Evolutionary conservation across 2,888 invertebrate species (phyloP).

Genomic region (Aradus depressus): DNA sequence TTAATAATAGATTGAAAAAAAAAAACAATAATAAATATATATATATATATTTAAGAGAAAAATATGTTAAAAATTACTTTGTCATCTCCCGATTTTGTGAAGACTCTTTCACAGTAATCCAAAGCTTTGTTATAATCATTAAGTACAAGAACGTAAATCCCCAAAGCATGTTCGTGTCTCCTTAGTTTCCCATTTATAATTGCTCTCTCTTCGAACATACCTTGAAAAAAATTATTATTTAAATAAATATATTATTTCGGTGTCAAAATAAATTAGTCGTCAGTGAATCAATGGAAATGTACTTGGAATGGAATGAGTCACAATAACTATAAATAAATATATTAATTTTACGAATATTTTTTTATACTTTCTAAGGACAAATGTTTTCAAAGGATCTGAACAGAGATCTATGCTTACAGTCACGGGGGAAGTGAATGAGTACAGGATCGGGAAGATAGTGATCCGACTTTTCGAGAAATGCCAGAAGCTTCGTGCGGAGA

Average conservation of each 20-base stretch:
- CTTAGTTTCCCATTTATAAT: constrained; percentile 85
- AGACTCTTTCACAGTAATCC: constrained; percentile 68
- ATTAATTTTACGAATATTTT: too few species aligned
- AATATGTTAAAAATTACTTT: too few species aligned
- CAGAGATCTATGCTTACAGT: constrained; percentile 44
- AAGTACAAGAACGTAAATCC: constrained; percentile 81
- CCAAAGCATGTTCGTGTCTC: constrained; percentile 82
- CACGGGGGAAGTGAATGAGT: constrained; percentile 72
- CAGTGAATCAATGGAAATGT: too few species aligned
- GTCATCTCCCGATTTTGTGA: constrained; percentile 37
- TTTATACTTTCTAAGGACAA: too few species aligned
- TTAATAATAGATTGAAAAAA: too few species aligned
- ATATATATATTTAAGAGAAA: too few species aligned
- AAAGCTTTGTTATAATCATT: constrained; percentile 72
- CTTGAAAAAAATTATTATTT: constrained; percentile 34
- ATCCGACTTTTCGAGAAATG: constrained; percentile 68
- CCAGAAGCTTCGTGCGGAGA: constrained; percentile 52
- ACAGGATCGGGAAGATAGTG: constrained; percentile 79
- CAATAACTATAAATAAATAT: too few species aligned
- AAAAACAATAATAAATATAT: too few species aligned
- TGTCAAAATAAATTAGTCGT: neutral
- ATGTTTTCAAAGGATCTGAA: too few species aligned
- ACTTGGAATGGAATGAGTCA: too few species aligned
- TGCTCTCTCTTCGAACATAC: constrained; percentile 83
- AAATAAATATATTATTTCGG: constrained; percentile 1